phyloP scores from a whole-genome alignment of 2,113 vertebrate species.

The Nerophis lumbriciformis region DNA sequence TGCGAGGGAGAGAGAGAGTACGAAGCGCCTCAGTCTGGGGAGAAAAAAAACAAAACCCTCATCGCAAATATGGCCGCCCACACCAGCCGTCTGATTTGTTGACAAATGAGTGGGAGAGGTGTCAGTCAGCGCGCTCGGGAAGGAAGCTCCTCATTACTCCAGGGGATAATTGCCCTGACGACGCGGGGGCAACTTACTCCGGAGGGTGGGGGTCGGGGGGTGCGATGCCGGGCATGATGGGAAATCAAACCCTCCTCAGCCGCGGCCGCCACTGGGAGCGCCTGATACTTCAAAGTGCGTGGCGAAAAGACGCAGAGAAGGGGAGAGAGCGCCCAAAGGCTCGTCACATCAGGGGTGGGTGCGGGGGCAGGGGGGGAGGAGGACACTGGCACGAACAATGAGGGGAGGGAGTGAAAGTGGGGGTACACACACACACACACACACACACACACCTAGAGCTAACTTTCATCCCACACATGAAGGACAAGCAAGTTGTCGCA shows the following conservation, averaged over 20 bases:
- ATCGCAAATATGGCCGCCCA: constrained; percentile 74
- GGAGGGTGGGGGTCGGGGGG: constrained; percentile 50
- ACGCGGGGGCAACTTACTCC: constrained; percentile 57
- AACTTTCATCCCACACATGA: constrained; percentile 72
- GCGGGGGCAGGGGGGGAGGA: constrained; percentile 57
- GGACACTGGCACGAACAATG: constrained; percentile 70
- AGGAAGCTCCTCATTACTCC: constrained; percentile 72
- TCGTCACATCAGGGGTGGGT: constrained; percentile 68
- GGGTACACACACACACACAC: constrained; percentile 52
- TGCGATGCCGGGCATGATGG: constrained; percentile 66
- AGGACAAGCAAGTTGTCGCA: constrained; percentile 60
- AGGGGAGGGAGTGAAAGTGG: constrained; percentile 25
- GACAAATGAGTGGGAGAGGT: constrained; percentile 79
- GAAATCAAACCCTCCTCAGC: constrained; percentile 69
- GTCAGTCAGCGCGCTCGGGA: constrained; percentile 63
- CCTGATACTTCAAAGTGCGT: constrained; percentile 69
- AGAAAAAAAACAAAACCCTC: constrained; percentile 60
- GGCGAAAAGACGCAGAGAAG: constrained; percentile 46
- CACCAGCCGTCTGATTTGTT: constrained; percentile 76
- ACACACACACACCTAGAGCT: constrained; percentile 52
- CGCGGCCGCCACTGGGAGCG: constrained; percentile 61
- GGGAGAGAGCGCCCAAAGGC: constrained; percentile 58
- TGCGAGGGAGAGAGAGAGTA: constrained; percentile 30
- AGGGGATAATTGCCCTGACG: constrained; percentile 71
- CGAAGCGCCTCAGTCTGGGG: constrained; percentile 50